A percentile compares a stretch with the other conserved stretches of the same genome.
Conservation (phyloP, 2,888 invertebrate species). For the Cheilosia urbana region DNA sequence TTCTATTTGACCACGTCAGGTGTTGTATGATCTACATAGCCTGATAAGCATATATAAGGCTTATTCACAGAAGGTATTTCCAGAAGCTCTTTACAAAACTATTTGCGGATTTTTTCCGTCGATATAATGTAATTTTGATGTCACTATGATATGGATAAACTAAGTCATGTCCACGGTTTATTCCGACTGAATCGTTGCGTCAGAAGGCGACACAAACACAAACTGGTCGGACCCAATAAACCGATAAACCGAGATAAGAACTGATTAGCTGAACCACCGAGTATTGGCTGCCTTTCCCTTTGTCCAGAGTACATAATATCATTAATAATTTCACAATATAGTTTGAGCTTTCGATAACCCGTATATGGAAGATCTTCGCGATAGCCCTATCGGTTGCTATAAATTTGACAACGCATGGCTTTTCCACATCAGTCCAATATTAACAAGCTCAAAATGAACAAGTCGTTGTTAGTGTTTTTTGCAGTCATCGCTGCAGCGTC, state of each 20-base stretch:
- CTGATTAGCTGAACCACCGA: slow-evolving; percentile 8
- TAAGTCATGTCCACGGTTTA: neutral
- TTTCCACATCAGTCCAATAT: slow-evolving; percentile 29
- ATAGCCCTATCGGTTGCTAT: slow-evolving; percentile 46
- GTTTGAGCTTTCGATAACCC: slow-evolving; percentile 1
- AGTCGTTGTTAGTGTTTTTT: slow-evolving; percentile 50
- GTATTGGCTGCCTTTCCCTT: neutral
- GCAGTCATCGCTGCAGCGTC: slow-evolving; percentile 44
- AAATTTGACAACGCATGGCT: slow-evolving; percentile 27
- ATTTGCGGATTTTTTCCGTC: no score
- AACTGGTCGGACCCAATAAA: neutral
- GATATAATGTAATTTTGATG: neutral
- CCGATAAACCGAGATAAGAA: neutral
- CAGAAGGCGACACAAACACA: neutral
- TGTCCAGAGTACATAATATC: neutral
- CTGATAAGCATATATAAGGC: no score
- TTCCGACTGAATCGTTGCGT: neutral
- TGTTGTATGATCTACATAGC: no score
- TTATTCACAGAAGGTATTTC: neutral
- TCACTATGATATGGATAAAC: no score
- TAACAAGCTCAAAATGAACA: slow-evolving; percentile 43
- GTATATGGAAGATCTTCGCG: neutral
- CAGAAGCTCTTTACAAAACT: neutral
- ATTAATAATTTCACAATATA: neutral
- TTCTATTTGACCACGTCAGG: slow-evolving; percentile 25